phyloP scores from a whole-genome alignment of 2,113 vertebrate species.

The Embiotoca jacksoni region DNA sequence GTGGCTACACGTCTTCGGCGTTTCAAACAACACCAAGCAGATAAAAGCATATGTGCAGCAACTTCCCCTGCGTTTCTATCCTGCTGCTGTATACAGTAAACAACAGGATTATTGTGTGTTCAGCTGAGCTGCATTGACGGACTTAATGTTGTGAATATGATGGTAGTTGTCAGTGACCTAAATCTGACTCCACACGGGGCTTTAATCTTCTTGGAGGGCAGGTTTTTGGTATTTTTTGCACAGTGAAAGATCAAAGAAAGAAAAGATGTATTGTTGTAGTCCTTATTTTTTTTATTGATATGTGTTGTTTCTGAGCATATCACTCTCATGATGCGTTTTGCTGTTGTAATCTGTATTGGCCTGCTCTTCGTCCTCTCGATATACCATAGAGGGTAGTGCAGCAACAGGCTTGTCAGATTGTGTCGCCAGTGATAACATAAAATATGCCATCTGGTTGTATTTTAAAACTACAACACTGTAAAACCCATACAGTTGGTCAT shows the following conservation, averaged over 20 bases:
- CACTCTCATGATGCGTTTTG: neutral
- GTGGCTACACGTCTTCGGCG: conserved; percentile 23
- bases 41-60: neutral
- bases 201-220: conserved; percentile 44
- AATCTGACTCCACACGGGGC: conserved; percentile 45
- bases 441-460: conserved; percentile 6
- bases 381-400: neutral
- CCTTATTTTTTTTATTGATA: conserved; percentile 26
- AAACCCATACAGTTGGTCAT: no score
- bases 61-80: conserved; percentile 14
- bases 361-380: neutral
- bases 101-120: conserved; percentile 51
- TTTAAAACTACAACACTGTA: neutral
- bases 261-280: conserved; percentile 29
- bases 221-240: conserved; percentile 8
- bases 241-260: conserved; percentile 27
- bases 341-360: neutral
- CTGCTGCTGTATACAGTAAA: conserved; percentile 37
- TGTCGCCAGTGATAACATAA: neutral
- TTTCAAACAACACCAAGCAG: neutral
- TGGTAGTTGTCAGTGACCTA: conserved; percentile 59
- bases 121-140: conserved; percentile 18
- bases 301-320: neutral
- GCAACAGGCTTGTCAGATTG: conserved; percentile 21
- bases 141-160: conserved; percentile 32